Evolutionary conservation across 2,797 vertebrate genomes (phyloP).

Genomic region (Cyprinodon diabolis): DNA sequence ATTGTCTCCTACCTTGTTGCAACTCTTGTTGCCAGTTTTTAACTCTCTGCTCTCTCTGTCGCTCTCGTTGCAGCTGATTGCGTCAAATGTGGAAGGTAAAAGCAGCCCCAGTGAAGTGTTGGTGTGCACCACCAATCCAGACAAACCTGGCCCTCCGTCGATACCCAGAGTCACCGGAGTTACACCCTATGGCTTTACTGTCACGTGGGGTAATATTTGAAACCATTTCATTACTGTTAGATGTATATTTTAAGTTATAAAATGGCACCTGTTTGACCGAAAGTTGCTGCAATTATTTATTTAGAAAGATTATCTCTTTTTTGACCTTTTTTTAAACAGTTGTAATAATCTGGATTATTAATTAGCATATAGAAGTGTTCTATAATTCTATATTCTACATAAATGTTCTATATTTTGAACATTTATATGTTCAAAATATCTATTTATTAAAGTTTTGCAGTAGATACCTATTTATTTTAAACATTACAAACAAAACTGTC

Average conservation of each 20-base stretch:
- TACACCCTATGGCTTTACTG: constrained; percentile 87
- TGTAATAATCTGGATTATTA: not conserved
- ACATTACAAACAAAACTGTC: no score
- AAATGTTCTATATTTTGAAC: no score
- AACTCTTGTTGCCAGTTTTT: not conserved
- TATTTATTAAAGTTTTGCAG: no score
- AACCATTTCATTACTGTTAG: not conserved
- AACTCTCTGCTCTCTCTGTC: not conserved
- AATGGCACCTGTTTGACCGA: not conserved
- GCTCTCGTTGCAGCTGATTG: constrained; percentile 86
- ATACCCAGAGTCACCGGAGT: constrained; percentile 83
- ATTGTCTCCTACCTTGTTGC: constrained; percentile 1
- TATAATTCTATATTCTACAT: no score
- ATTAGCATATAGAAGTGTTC: not conserved
- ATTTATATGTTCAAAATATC: no score
- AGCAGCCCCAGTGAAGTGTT: constrained; percentile 95
- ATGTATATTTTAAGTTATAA: not conserved
- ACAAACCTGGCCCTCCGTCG: constrained; percentile 92
- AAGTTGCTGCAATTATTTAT: not conserved
- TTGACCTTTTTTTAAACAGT: not conserved
- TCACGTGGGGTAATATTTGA: constrained; percentile 89
- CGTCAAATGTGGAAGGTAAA: constrained; percentile 91
- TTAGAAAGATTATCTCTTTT: not conserved
- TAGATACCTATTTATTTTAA: no score
- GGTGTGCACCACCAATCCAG: constrained; percentile 94